Conservation (phyloP, 2,797 vertebrate species). For the Coregonus ussuriensis region DNA sequence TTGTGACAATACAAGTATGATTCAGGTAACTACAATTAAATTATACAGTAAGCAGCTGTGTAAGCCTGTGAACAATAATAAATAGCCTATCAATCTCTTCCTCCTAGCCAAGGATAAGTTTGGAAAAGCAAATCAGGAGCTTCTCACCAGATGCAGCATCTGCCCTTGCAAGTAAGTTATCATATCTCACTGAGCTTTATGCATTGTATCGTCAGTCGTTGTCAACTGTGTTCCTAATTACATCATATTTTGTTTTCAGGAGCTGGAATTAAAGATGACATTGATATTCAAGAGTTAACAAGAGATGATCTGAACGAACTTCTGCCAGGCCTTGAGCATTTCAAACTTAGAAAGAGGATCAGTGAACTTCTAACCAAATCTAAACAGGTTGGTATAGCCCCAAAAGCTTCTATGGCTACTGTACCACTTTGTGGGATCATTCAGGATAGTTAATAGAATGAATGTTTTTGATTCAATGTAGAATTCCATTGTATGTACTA, state of each 20-base stretch:
- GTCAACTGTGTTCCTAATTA: background rate
- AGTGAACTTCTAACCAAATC: conserved; percentile 25
- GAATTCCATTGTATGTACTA: background rate
- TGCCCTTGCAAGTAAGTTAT: background rate
- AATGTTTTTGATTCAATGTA: background rate
- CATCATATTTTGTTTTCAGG: conserved; percentile 12
- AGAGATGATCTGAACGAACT: conserved; percentile 32
- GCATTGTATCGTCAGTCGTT: background rate
- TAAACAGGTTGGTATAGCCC: conserved; percentile 29
- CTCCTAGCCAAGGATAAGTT: background rate
- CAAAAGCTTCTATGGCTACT: background rate
- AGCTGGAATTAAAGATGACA: background rate
- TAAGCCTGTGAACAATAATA: background rate
- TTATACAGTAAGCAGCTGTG: too few species aligned
- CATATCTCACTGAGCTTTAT: background rate
- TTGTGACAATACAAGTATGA: too few species aligned
- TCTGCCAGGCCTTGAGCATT: rapidly evolving
- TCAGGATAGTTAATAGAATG: background rate
- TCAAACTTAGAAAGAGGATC: conserved; percentile 23
- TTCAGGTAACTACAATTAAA: too few species aligned
- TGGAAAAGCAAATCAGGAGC: background rate
- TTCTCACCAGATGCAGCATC: background rate
- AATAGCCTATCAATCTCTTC: background rate
- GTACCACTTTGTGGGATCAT: background rate
- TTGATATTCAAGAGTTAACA: conserved; percentile 32